Evolutionary conservation across 35 echinoderm and acorn worm genomes (phyloP).

Genomic region (Patiria miniata): DNA sequence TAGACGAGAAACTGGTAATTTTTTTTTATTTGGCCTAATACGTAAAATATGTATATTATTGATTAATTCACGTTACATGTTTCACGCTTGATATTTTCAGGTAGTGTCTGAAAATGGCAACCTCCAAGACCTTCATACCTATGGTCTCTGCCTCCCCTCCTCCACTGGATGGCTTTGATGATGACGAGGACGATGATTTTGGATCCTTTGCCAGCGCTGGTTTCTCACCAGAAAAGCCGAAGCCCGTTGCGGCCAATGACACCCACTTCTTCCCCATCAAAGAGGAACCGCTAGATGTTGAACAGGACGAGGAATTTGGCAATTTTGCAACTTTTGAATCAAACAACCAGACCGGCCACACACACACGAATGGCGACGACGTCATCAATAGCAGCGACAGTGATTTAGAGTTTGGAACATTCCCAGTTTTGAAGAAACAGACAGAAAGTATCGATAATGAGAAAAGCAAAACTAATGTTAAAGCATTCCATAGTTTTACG

Average conservation of each 20-base stretch:
- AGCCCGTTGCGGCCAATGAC: background rate
- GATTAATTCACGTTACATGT: background rate
- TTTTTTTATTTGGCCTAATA: no score
- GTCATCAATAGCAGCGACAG: background rate
- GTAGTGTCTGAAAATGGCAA: slow-evolving; percentile 45
- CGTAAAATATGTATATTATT: no score
- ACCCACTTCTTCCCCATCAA: slow-evolving; percentile 41
- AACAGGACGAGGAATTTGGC: background rate
- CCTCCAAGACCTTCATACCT: slow-evolving; percentile 70
- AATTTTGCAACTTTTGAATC: background rate
- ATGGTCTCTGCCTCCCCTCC: slow-evolving; percentile 79
- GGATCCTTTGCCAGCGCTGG: slow-evolving; percentile 64
- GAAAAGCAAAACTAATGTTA: background rate
- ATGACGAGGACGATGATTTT: slow-evolving; percentile 84
- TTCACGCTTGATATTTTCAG: background rate
- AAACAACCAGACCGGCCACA: background rate
- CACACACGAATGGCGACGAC: background rate
- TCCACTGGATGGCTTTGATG: slow-evolving; percentile 65
- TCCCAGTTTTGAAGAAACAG: background rate
- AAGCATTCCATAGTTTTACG: background rate
- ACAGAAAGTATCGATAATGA: background rate
- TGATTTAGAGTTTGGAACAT: background rate
- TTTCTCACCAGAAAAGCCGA: slow-evolving; percentile 44
- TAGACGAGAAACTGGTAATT: no score
- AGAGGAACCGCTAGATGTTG: slow-evolving; percentile 20